phyloP scores from a whole-genome alignment of 2,888 invertebrate genomes.

The Thymelicus acteon region DNA sequence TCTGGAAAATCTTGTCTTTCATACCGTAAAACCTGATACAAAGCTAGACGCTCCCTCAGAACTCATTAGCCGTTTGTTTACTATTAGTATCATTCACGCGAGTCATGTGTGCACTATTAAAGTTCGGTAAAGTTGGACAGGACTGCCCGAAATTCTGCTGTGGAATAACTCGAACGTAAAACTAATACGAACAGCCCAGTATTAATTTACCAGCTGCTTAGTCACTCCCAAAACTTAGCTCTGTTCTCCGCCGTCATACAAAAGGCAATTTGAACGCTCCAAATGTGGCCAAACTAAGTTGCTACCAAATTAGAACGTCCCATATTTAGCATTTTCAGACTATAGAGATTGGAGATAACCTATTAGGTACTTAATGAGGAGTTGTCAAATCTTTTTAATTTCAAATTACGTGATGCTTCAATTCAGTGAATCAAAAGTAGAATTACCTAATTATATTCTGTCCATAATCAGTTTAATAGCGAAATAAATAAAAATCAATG shows the following conservation, averaged over 20 bases:
- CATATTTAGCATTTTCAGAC: not conserved
- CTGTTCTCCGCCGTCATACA: slow-evolving; percentile 9
- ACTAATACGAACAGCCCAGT: slow-evolving; percentile 46
- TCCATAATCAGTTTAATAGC: too few relatives aligned
- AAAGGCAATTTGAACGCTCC: slow-evolving; percentile 16
- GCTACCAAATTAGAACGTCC: slow-evolving; percentile 6
- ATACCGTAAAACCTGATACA: not conserved
- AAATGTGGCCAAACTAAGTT: slow-evolving; percentile 4
- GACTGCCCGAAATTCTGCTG: slow-evolving; percentile 40
- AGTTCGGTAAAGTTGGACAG: slow-evolving; percentile 49
- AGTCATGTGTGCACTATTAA: slow-evolving; percentile 72
- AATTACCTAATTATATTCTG: too few relatives aligned
- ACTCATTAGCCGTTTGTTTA: not conserved
- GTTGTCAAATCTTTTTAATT: not conserved
- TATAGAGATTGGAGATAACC: not conserved
- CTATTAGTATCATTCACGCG: slow-evolving; percentile 45
- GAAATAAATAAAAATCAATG: too few relatives aligned
- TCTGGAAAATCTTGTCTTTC: not conserved
- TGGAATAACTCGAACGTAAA: slow-evolving; percentile 42
- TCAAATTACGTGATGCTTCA: not conserved
- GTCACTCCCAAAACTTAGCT: slow-evolving; percentile 39
- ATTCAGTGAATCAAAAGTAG: too few relatives aligned
- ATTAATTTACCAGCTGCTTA: slow-evolving; percentile 46
- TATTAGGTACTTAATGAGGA: not conserved
- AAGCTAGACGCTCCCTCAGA: not conserved